phyloP scores from a whole-genome alignment of 2,113 vertebrate genomes.

The Thunnus thynnus region DNA sequence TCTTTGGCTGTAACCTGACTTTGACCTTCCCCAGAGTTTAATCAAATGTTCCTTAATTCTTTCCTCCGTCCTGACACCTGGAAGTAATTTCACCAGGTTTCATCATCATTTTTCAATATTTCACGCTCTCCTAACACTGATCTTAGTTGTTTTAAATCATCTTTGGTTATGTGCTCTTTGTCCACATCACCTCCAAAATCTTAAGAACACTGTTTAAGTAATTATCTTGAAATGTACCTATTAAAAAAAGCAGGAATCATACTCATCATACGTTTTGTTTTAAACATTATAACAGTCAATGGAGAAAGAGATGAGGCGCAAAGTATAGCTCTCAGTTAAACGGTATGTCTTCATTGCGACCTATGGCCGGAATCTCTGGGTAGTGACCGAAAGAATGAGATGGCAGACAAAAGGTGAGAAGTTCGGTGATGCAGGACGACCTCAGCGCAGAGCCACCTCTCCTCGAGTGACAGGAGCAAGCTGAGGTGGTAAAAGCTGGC shows the following conservation, averaged over 20 bases:
- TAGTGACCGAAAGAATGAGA: slow-evolving; percentile 22
- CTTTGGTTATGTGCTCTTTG: neutral
- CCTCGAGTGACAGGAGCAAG: slow-evolving; percentile 30
- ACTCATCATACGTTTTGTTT: too few relatives aligned
- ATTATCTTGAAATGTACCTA: too few relatives aligned
- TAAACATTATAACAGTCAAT: too few relatives aligned
- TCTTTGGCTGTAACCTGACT: slow-evolving; percentile 27
- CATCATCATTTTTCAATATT: slow-evolving; percentile 52
- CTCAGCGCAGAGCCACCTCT: slow-evolving; percentile 18
- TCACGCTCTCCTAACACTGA: slow-evolving; percentile 9
- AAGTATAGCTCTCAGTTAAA: neutral
- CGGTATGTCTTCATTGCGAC: neutral
- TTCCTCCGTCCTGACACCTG: slow-evolving; percentile 41
- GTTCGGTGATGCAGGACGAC: slow-evolving; percentile 27
- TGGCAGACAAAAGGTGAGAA: slow-evolving; percentile 19
- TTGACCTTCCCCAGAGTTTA: slow-evolving; percentile 60
- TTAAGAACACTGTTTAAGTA: neutral
- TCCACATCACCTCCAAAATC: neutral
- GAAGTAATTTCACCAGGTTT: slow-evolving; percentile 57
- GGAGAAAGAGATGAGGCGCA: neutral
- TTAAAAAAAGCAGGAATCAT: neutral
- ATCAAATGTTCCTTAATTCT: slow-evolving; percentile 49
- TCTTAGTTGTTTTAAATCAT: slow-evolving; percentile 33
- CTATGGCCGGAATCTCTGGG: slow-evolving; percentile 9
- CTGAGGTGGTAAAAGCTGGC: slow-evolving; percentile 51